Evolutionary conservation across 2,113 vertebrate species (phyloP), one percentile per base, ranked within the genome.

Genomic region (Atlantisia rogersi): DNA sequence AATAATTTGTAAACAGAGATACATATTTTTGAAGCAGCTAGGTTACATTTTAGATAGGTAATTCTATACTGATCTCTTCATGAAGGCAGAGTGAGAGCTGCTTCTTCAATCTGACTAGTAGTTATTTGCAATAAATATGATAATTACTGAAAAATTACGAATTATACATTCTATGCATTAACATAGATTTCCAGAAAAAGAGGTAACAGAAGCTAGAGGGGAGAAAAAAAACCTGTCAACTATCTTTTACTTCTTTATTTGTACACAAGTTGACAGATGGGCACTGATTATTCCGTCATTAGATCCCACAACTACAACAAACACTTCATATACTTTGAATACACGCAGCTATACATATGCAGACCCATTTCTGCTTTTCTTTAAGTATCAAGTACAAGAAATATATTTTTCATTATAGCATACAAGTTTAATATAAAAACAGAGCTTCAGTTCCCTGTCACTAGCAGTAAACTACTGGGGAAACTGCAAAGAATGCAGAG

Each of bases 191-290:
- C 48, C 60, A 93, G 32, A 5, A 52, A 74, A 48, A 50, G 28
- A 62, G 11, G 8, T 9, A 82, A 42, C 79, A 96, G 58, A 88
- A 96, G 73, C 31, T 62, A 53, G 26, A 35, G 44, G 13, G 5
- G 3, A 5, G 35, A 55, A 91, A 39, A 32, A 35, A 39, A 67
- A 35, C 5, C 62, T 79, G 69, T 74, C 81, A 90, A 60, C 52
- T 94, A 77, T 74, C 53, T 75, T 82, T 69, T 80, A 35, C n/a
- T 82, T 78, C 67, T 86, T 82, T 95, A 77, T 95, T 88, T 96
- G 95, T 58, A 92, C 46, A 90, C 81, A 82, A 76, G 22, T 9
- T 95, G 95, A 68, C 67, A 95, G 90, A 90, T 93, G 90, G 88
- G 26, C 70, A 91, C 62, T 86, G 67, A 78, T 89, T 88, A 67